These are phyloP conservation scores for Alloscopus bannaensis DNA, from an alignment of 2,888 invertebrate species.

Conservation along the genomic window DNA sequence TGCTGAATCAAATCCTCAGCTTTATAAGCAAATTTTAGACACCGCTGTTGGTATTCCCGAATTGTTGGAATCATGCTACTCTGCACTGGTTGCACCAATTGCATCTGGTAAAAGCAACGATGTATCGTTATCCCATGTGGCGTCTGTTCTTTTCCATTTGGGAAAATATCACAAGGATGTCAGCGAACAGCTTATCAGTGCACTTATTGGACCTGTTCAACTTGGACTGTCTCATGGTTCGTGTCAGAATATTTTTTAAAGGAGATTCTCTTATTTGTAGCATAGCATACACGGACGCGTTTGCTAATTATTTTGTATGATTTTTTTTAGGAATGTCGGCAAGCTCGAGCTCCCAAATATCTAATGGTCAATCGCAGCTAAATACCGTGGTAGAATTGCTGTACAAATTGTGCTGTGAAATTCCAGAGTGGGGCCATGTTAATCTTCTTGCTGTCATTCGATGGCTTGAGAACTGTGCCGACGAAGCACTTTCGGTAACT, in stretches of 20 bases:
- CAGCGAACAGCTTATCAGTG: constrained; percentile 69
- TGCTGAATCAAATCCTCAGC: constrained; percentile 43
- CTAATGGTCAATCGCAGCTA: constrained; percentile 75
- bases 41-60: constrained; percentile 83
- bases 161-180: constrained; percentile 74
- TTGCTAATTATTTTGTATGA: neutral
- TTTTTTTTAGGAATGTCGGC: constrained; percentile 43
- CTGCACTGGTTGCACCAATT: constrained; percentile 83
- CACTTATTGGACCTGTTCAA: constrained; percentile 72
- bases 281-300: no score
- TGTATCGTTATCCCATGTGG: constrained; percentile 70
- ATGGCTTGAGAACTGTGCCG: constrained; percentile 70
- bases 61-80: constrained; percentile 83
- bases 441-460: constrained; percentile 68
- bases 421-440: constrained; percentile 67
- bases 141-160: constrained; percentile 81
- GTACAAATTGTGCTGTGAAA: constrained; percentile 82
- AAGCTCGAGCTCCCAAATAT: constrained; percentile 58
- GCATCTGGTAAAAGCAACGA: constrained; percentile 74
- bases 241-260: no score
- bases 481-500: constrained; percentile 63
- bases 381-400: constrained; percentile 87
- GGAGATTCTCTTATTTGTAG: no score
- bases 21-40: constrained; percentile 74
- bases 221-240: constrained; percentile 70